Evolutionary conservation across 2,113 vertebrate species (phyloP).

Genomic region (Gambusia affinis): DNA sequence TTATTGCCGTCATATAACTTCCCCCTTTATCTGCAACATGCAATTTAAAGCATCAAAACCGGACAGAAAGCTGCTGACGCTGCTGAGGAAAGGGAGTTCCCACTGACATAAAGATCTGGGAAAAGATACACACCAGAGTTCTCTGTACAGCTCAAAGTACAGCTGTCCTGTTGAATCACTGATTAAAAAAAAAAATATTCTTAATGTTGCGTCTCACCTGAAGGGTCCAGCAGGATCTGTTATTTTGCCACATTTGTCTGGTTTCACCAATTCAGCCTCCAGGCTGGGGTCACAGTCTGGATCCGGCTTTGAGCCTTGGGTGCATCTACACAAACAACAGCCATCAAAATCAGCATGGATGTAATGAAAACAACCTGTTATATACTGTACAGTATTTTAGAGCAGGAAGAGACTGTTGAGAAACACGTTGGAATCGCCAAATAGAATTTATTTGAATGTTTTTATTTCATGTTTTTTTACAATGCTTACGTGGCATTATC

Average conservation of each 20-base stretch:
- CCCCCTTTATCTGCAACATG: not conserved
- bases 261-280: conserved; percentile 70
- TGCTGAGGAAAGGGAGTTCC: not conserved
- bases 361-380: no score
- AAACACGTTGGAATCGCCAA: no score
- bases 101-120: not conserved
- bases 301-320: conserved; percentile 50
- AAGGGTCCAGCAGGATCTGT: conserved; percentile 73
- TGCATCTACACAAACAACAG: conserved; percentile 68
- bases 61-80: not conserved
- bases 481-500: no score
- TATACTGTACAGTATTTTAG: no score
- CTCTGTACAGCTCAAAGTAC: not conserved
- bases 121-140: not conserved
- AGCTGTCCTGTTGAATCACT: not conserved
- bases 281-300: conserved; percentile 76
- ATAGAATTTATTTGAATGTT: no score
- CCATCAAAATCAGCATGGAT: not conserved
- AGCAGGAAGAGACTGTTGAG: no score
- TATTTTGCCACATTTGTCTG: conserved; percentile 80
- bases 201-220: conserved; percentile 67
- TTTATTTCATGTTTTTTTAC: no score
- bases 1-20: not conserved
- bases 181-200: no score
- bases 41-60: not conserved